Percentiles rank a stretch among this genome's conserved stretches.
Conservation (phyloP, 2,797 vertebrate genomes). For the Hemibagrus guttatus region DNA sequence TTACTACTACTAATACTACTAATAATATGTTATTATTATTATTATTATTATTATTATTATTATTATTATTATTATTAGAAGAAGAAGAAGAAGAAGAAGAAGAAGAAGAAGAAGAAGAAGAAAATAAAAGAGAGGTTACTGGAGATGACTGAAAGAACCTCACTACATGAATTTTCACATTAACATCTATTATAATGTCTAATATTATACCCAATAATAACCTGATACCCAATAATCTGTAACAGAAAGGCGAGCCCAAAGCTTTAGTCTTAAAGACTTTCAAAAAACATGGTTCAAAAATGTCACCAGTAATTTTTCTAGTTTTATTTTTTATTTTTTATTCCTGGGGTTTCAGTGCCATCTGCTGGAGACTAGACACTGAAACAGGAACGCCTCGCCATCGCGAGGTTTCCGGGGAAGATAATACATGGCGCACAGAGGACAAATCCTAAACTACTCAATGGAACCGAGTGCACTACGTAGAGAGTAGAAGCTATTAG, state of each 20-base stretch:
- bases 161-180: background rate
- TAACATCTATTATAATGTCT: no score
- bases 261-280: background rate
- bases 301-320: background rate
- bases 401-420: slow-evolving; percentile 10
- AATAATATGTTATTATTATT: no score
- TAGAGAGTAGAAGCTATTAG: background rate
- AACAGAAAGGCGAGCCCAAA: no score
- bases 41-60: no score
- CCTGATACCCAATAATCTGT: no score
- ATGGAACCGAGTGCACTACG: background rate
- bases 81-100: background rate
- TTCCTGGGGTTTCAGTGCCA: slow-evolving; percentile 10
- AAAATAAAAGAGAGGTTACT: background rate
- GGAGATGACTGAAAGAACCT: background rate
- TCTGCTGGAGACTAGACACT: slow-evolving; percentile 16
- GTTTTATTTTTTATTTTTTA: background rate
- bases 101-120: no score
- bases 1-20: background rate
- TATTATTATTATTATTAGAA: no score
- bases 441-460: background rate
- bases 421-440: slow-evolving; percentile 24
- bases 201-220: no score
- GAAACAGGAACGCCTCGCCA: slow-evolving; percentile 7
- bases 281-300: background rate